These are phyloP conservation scores for Karalla daura DNA, from an alignment of 2,797 vertebrate genomes.

Conservation along the genomic window DNA sequence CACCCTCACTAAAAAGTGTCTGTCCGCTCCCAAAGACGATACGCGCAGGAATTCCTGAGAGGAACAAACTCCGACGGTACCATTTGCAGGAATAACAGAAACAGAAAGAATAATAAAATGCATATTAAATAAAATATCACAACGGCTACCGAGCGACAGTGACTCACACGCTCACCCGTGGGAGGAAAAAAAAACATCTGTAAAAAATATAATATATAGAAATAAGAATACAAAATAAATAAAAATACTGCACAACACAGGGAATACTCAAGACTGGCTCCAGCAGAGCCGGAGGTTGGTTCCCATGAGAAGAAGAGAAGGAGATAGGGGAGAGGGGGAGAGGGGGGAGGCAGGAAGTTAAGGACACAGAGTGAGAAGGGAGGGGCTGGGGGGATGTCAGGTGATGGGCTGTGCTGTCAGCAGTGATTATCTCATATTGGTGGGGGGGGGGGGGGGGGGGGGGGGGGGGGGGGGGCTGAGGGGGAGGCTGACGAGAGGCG, in stretches of 20 bases:
- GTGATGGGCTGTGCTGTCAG: conserved; percentile 52
- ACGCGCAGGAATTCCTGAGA: conserved; percentile 16
- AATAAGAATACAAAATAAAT: conserved; percentile 78
- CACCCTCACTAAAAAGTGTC: conserved; percentile 34
- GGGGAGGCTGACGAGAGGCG: conserved; percentile 26
- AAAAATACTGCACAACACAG: conserved; percentile 77
- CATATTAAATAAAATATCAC: conserved; percentile 72
- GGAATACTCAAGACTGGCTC: conserved; percentile 54
- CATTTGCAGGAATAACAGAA: conserved; percentile 31
- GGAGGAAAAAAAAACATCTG: conserved; percentile 58
- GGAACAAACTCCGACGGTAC: conserved; percentile 35
- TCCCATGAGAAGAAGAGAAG: conserved; percentile 18
- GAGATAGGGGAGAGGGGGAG: too few species aligned
- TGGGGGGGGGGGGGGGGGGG: conserved; percentile 25
- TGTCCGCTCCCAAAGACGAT: conserved; percentile 34
- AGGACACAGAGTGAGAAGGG: conserved; percentile 5
- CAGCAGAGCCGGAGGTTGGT: conserved; percentile 18
- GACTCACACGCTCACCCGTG: conserved; percentile 29
- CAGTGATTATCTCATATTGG: conserved; percentile 57
- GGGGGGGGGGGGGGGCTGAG: conserved; percentile 26
- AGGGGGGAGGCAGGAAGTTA: background rate
- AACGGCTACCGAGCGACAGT: conserved; percentile 45
- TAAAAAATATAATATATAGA: conserved; percentile 70
- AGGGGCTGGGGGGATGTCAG: conserved; percentile 3
- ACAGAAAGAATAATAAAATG: conserved; percentile 39